These are phyloP conservation scores for Chelon labrosus DNA, from an alignment of 2,797 vertebrate genomes.

Conservation along the genomic window DNA sequence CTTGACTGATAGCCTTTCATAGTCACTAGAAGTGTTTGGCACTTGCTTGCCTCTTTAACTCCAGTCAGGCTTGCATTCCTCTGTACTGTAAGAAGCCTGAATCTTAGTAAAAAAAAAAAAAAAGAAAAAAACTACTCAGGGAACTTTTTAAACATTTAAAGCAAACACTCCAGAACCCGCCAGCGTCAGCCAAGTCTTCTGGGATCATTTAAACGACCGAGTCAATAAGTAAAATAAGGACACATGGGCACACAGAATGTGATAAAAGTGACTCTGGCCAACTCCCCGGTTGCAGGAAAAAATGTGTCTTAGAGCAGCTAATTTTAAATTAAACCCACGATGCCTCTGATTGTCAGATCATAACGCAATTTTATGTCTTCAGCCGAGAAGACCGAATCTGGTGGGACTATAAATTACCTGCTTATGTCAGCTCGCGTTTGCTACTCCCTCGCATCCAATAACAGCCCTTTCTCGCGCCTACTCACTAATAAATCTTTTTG, in stretches of 20 bases:
- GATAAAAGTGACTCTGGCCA: constrained; percentile 25
- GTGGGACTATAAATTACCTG: constrained; percentile 66
- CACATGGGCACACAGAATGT: not conserved
- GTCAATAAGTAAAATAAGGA: constrained; percentile 28
- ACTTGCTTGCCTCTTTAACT: not conserved
- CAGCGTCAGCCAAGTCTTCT: constrained; percentile 5
- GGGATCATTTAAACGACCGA: constrained; percentile 33
- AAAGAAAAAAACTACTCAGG: constrained; percentile 1
- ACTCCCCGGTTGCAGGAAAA: constrained; percentile 29
- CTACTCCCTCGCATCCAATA: constrained; percentile 64
- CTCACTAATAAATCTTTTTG: constrained; percentile 73
- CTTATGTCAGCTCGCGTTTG: constrained; percentile 62
- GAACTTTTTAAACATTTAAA: not conserved
- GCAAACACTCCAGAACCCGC: constrained; percentile 9
- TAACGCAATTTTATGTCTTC: constrained; percentile 66
- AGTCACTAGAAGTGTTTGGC: not conserved
- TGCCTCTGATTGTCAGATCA: constrained; percentile 64
- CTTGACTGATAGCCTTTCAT: not conserved
- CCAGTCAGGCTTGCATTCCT: no score
- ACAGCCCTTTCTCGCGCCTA: constrained; percentile 50
- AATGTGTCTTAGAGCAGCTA: constrained; percentile 39
- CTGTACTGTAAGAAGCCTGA: not conserved
- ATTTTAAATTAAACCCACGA: constrained; percentile 59
- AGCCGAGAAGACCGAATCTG: constrained; percentile 53
- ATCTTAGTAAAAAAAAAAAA: not conserved